A percentile compares a stretch with the other conserved stretches of the same genome.
Conservation (phyloP, 2,113 vertebrate genomes). For the Typhlomys cinereus region DNA sequence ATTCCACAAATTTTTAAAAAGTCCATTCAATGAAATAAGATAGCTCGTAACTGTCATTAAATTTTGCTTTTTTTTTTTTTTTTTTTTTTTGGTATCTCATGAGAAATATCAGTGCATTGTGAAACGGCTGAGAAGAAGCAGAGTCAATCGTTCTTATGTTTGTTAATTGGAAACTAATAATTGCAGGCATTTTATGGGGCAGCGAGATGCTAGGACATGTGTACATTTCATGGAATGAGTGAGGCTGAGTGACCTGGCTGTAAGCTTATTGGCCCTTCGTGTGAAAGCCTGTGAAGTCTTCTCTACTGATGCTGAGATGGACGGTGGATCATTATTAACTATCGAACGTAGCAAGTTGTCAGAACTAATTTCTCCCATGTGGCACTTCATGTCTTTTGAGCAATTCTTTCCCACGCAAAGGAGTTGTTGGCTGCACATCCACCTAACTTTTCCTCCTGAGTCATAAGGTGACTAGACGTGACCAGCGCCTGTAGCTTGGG, state of each 20-base stretch:
- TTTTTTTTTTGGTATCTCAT: not conserved
- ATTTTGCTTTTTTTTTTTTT: not conserved
- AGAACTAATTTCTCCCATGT: not conserved
- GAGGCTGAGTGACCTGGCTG: not conserved
- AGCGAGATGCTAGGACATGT: too few relatives aligned
- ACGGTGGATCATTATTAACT: not conserved
- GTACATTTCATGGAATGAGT: not conserved
- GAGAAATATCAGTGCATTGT: not conserved
- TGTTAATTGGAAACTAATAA: not conserved
- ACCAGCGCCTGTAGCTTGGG: not conserved
- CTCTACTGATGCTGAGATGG: not conserved
- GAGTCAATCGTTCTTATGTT: not conserved
- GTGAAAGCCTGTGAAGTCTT: not conserved
- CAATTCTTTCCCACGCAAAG: not conserved
- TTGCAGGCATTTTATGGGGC: not conserved
- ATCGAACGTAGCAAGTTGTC: not conserved
- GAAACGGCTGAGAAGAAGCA: not conserved
- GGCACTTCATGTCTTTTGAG: not conserved
- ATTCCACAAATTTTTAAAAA: too few relatives aligned
- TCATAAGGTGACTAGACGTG: not conserved
- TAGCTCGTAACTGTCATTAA: not conserved
- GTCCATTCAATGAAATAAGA: not conserved
- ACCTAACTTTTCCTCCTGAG: not conserved
- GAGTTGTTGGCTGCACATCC: not conserved
- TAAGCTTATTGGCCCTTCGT: not conserved